These are phyloP conservation scores for Drosophila pseudotalamancana DNA, from an alignment of 2,888 invertebrate genomes.

Conservation along the genomic window DNA sequence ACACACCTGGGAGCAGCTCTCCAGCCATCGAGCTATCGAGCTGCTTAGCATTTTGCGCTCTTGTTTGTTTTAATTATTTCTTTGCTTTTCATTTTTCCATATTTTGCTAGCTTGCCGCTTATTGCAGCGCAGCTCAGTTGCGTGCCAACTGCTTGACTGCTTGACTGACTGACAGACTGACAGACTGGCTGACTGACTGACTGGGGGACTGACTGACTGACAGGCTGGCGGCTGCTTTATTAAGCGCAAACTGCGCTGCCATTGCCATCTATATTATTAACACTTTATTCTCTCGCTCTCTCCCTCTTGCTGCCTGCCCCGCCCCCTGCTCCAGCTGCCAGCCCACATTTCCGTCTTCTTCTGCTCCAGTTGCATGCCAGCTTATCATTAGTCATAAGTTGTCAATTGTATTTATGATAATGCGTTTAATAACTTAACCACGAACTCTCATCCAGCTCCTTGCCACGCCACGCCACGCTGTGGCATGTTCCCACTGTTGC, in stretches of 20 bases:
- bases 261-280: conserved; percentile 78
- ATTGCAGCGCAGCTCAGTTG: conserved; percentile 54
- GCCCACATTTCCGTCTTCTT: conserved; percentile 25
- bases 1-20: conserved; percentile 60
- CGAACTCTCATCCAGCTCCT: conserved; percentile 50
- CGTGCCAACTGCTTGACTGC: conserved; percentile 55
- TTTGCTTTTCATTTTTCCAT: conserved; percentile 56
- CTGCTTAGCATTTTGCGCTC: conserved; percentile 78
- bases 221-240: conserved; percentile 62
- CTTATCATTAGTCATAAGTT: conserved; percentile 79
- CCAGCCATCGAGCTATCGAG: conserved; percentile 10
- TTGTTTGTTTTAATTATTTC: conserved; percentile 80
- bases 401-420: conserved; percentile 80
- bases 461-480: conserved; percentile 42
- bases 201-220: conserved; percentile 40
- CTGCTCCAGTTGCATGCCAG: conserved; percentile 71
- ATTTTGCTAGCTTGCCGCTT: conserved; percentile 42
- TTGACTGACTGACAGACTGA: conserved; percentile 21
- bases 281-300: conserved; percentile 72
- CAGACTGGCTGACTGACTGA: conserved; percentile 24
- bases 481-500: conserved; percentile 28
- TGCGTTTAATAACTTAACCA: conserved; percentile 74
- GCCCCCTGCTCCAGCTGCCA: not conserved
- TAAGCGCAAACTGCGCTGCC: conserved; percentile 77
- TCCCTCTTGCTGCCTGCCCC: conserved; percentile 8